Base-by-base conservation (phyloP, 2,113 vertebrate species). In the Vulpes ferrilata region DNA sequence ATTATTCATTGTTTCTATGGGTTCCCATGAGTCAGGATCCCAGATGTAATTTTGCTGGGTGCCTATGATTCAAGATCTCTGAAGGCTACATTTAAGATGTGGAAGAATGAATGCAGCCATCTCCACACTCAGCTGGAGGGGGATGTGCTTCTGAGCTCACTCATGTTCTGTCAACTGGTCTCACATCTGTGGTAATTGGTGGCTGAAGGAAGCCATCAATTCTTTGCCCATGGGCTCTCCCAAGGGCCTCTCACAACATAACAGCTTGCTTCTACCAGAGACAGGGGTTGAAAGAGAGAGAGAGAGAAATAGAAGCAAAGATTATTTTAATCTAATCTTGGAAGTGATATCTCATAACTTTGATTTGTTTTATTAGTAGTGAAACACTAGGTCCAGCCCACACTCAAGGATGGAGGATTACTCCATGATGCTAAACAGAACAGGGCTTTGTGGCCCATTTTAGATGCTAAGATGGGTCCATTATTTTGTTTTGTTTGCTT, bases 41-140 rank as follows among this genome's bases (percentile, higher is more conserved):
- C 1, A 83, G 35, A 9, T 67, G 5, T 57, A 51, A 5, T 15
- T 94, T 69, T 11, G 1, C 2, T 32, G 30, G 4, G 3, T 86
- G 2, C 1, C 7, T 96, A 2, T 16, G 65, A 82, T 30, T 69
- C 2, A 53, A 51, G 9, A 38, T 35, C 2, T 80, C 11, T 62
- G 13, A 35, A n/a, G 10, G 17, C 0, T 59, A 23, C 15, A 22
- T 0, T 60, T n/a, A 12, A 57, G 4, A 0, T 32, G 7, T 16
- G 1, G 38, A 7, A 2, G 1, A 9, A 22, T 9, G 25, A 3
- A 5, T 43, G 7, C 3, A 30, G 9, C 0, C 11, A 6, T 32
- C 7, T 55, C 23, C 2, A 22, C 11, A 12, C 27, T 51, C 13
- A 25, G 69, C 30, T 35, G 12, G 4, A 9, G n/a, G 16, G n/a